Conservation (phyloP, 2,113 vertebrate species). For the Paraplagusia blochii region DNA sequence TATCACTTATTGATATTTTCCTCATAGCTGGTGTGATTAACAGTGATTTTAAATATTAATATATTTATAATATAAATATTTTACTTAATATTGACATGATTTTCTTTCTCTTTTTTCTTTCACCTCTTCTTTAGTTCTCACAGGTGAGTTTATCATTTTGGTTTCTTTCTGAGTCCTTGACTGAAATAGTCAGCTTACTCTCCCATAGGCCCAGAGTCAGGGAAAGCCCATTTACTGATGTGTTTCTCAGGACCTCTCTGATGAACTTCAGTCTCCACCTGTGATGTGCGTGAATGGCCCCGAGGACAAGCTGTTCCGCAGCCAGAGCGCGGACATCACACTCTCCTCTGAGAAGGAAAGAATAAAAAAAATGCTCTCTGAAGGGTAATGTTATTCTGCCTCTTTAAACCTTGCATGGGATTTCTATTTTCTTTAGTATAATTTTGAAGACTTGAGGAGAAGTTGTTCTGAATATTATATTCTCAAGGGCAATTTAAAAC, state of each 20-base stretch:
- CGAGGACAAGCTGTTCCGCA: conserved; percentile 91
- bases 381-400: conserved; percentile 76
- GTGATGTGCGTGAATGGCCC: conserved; percentile 88
- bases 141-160: conserved; percentile 71
- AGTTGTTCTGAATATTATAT: too few relatives aligned
- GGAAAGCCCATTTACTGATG: conserved; percentile 54
- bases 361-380: conserved; percentile 96
- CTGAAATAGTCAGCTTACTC: not conserved
- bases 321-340: conserved; percentile 91
- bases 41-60: conserved; percentile 2
- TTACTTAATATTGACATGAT: conserved; percentile 23
- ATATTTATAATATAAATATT: not conserved
- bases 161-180: not conserved
- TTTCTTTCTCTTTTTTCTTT: conserved; percentile 42
- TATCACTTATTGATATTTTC: too few relatives aligned
- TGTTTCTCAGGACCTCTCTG: conserved; percentile 74
- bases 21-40: too few relatives aligned
- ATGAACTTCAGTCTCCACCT: conserved; percentile 78
- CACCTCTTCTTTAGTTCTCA: conserved; percentile 65
- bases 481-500: too few relatives aligned
- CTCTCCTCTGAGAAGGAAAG: conserved; percentile 87
- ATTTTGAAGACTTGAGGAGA: too few relatives aligned
- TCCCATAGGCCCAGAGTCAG: not conserved
- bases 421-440: too few relatives aligned
- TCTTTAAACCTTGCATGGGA: too few relatives aligned